A percentile compares a stretch with the other conserved stretches of the same genome.
phyloP scores from a whole-genome alignment of 2,888 invertebrate species.

The Agrochola circellaris region DNA sequence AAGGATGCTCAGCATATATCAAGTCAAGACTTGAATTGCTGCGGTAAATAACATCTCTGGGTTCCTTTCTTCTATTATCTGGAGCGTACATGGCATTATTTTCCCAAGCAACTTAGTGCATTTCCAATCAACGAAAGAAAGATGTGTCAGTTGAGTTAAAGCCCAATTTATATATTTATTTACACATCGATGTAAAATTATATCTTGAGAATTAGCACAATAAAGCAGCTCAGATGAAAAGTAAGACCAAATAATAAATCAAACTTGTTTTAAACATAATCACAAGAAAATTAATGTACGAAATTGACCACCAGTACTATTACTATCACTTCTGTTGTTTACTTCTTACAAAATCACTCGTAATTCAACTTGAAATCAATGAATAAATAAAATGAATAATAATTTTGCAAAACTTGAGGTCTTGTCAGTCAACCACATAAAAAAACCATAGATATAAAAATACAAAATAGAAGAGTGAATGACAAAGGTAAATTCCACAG shows the following conservation, averaged over 20 bases:
- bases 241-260: constrained; percentile 34
- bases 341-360: constrained; percentile 17
- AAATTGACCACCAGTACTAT: constrained; percentile 12
- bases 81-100: constrained; percentile 90
- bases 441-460: constrained; percentile 52
- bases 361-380: constrained; percentile 18
- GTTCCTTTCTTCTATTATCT: constrained; percentile 88
- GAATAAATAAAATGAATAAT: constrained; percentile 46
- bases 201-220: constrained; percentile 38
- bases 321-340: constrained; percentile 22
- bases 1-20: constrained; percentile 87
- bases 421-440: constrained; percentile 66
- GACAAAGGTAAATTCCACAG: constrained; percentile 3
- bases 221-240: constrained; percentile 46
- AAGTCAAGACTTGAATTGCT: constrained; percentile 97
- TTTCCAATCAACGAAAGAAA: constrained; percentile 48
- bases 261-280: constrained; percentile 45
- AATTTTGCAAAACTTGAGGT: constrained; percentile 63
- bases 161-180: constrained; percentile 22
- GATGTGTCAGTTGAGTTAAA: constrained; percentile 6
- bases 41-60: constrained; percentile 92
- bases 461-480: constrained; percentile 23
- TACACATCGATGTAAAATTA: constrained; percentile 34
- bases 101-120: constrained; percentile 72
- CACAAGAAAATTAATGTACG: constrained; percentile 17